Percentiles rank a stretch among this genome's conserved stretches.
phyloP scores from a whole-genome alignment of 2,113 vertebrate species.

The Salvator merianae region DNA sequence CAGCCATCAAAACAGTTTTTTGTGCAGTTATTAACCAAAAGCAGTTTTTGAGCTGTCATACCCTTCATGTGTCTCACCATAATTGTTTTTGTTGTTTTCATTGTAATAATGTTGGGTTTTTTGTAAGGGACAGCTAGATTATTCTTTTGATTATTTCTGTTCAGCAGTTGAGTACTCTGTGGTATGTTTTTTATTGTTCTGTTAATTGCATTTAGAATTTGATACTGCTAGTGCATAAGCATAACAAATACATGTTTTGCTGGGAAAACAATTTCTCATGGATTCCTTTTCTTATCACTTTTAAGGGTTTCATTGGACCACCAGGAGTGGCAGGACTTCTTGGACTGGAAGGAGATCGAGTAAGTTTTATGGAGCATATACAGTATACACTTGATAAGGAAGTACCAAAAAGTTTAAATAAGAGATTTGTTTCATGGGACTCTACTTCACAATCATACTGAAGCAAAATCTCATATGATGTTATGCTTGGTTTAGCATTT shows the following conservation, averaged over 20 bases:
- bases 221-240: background rate
- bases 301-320: slow-evolving; percentile 95
- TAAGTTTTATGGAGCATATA: slow-evolving; percentile 67
- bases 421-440: background rate
- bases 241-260: slow-evolving; percentile 13
- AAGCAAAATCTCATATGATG: background rate
- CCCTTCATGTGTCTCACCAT: background rate
- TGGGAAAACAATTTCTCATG: slow-evolving; percentile 13
- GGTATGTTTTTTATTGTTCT: background rate
- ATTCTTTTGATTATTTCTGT: background rate
- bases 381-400: background rate
- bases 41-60: background rate
- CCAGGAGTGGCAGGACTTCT: slow-evolving; percentile 86
- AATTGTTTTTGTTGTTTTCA: background rate
- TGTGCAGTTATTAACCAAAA: background rate
- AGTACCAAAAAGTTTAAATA: background rate
- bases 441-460: background rate
- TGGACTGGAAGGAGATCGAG: slow-evolving; percentile 91
- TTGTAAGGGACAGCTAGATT: background rate
- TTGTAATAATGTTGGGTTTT: background rate
- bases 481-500: background rate
- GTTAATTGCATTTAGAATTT: background rate
- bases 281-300: slow-evolving; percentile 41
- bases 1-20: background rate
- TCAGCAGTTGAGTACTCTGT: background rate